These are phyloP conservation scores for Argentina silus DNA, from an alignment of 2,797 vertebrate species.

Conservation along the genomic window DNA sequence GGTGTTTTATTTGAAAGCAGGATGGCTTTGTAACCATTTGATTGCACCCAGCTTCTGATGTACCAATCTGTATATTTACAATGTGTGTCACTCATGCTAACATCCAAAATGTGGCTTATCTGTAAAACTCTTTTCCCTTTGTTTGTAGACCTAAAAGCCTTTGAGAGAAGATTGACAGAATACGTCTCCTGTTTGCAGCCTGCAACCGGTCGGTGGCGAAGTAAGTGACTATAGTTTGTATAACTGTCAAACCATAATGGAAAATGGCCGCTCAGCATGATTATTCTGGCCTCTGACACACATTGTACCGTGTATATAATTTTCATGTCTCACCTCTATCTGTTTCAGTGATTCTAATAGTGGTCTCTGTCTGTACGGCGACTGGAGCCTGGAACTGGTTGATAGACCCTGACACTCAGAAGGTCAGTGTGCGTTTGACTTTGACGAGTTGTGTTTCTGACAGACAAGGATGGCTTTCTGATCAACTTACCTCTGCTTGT, in stretches of 20 bases:
- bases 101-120: too few relatives aligned
- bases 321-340: conserved; percentile 22
- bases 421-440: conserved; percentile 72
- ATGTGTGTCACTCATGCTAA: too few relatives aligned
- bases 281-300: background rate
- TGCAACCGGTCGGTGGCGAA: conserved; percentile 98
- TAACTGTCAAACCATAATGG: background rate
- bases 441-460: background rate
- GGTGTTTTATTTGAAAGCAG: too few relatives aligned
- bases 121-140: background rate
- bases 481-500: too few relatives aligned
- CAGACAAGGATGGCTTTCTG: background rate
- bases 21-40: too few relatives aligned
- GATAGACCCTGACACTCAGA: conserved; percentile 98
- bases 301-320: background rate
- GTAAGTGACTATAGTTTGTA: conserved; percentile 78
- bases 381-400: conserved; percentile 99
- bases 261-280: background rate
- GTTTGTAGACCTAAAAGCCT: conserved; percentile 94
- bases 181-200: conserved; percentile 98
- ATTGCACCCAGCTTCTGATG: too few relatives aligned
- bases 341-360: conserved; percentile 94
- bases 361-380: conserved; percentile 97
- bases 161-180: conserved; percentile 97
- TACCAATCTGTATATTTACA: too few relatives aligned